These are phyloP conservation scores for Drosophila tanythrix DNA, from an alignment of 2,888 invertebrate species.

Conservation along the genomic window DNA sequence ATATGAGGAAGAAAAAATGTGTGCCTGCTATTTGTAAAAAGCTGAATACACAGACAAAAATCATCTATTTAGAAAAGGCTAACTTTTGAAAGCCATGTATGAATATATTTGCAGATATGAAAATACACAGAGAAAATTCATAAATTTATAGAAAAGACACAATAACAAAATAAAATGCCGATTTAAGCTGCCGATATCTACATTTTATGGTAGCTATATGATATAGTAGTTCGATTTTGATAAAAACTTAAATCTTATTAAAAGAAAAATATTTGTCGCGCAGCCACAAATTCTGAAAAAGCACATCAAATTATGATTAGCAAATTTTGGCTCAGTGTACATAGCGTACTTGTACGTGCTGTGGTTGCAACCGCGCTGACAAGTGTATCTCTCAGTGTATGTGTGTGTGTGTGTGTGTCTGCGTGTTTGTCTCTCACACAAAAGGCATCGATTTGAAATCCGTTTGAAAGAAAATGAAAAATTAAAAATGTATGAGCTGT, in stretches of 20 bases:
- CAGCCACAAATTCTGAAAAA: too few relatives aligned
- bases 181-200: too few relatives aligned
- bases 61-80: too few relatives aligned
- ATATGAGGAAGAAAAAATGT: neutral
- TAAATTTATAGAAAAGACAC: too few relatives aligned
- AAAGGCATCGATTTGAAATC: constrained; percentile 72
- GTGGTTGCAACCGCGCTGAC: constrained; percentile 57
- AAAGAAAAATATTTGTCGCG: neutral
- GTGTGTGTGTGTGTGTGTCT: constrained; percentile 1
- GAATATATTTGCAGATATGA: too few relatives aligned
- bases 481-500: constrained; percentile 70
- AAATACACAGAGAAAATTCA: too few relatives aligned
- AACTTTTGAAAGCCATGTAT: neutral
- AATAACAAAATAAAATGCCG: too few relatives aligned
- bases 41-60: too few relatives aligned
- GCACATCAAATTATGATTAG: neutral
- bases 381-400: constrained; percentile 19
- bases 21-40: neutral
- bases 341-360: constrained; percentile 58
- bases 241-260: neutral
- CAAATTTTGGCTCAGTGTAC: constrained; percentile 27
- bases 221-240: too few relatives aligned
- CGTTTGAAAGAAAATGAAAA: constrained; percentile 70
- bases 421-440: constrained; percentile 11
- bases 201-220: too few relatives aligned